Evolutionary conservation across 2,888 invertebrate genomes (phyloP).

Genomic region (Nysson spinosus): DNA sequence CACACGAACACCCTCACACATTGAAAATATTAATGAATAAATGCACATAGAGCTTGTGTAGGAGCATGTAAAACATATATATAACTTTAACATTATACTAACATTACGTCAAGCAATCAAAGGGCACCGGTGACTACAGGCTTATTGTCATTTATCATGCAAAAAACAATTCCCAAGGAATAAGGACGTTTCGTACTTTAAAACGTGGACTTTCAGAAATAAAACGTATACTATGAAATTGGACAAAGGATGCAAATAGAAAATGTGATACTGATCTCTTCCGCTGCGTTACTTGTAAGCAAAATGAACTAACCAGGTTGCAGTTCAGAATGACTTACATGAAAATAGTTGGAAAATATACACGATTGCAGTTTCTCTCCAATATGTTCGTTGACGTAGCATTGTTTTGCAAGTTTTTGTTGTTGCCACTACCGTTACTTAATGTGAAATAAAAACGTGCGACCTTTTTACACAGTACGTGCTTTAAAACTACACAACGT

Average conservation of each 20-base stretch:
- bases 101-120: too few relatives aligned
- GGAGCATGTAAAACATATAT: too few relatives aligned
- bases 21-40: too few relatives aligned
- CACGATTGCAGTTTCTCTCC: slow-evolving; percentile 72
- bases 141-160: too few relatives aligned
- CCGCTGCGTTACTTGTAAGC: slow-evolving; percentile 5
- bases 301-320: slow-evolving; percentile 49
- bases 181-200: too few relatives aligned
- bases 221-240: not conserved
- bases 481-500: slow-evolving; percentile 75
- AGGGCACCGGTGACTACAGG: too few relatives aligned
- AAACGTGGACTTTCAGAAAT: too few relatives aligned
- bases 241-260: not conserved
- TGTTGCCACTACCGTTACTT: slow-evolving; percentile 44
- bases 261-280: slow-evolving; percentile 13
- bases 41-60: too few relatives aligned
- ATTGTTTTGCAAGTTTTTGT: slow-evolving; percentile 44
- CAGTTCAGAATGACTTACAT: slow-evolving; percentile 68
- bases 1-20: too few relatives aligned
- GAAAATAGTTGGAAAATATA: slow-evolving; percentile 75
- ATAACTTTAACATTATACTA: too few relatives aligned
- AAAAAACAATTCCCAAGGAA: too few relatives aligned
- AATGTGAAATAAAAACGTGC: slow-evolving; percentile 67
- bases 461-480: slow-evolving; percentile 75
- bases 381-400: slow-evolving; percentile 68